A percentile compares a stretch with the other conserved stretches of the same genome.
Evolutionary conservation across 2,113 vertebrate genomes (phyloP).

Genomic region (Alligator mississippiensis): DNA sequence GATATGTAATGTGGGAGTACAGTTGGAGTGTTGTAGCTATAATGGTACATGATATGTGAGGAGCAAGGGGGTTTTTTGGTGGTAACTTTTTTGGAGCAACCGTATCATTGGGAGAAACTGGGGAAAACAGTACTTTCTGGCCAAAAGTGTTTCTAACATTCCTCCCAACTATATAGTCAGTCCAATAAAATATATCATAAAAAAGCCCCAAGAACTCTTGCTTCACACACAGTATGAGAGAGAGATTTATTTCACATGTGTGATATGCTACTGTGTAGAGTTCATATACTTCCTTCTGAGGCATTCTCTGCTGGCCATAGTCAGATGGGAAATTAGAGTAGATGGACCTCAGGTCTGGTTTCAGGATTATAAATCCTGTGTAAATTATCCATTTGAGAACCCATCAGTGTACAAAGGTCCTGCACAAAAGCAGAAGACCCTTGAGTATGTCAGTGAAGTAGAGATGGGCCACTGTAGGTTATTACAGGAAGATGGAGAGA

Average conservation of each 20-base stretch:
- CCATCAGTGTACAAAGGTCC: background rate
- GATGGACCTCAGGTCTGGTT: accelerated
- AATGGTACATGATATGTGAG: no score
- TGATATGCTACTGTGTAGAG: accelerated
- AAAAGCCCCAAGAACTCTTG: no score
- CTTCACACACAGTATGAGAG: no score
- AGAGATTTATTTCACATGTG: background rate
- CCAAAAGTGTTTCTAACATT: no score
- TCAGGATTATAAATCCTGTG: background rate
- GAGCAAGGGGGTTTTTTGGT: no score
- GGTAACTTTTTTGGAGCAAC: no score
- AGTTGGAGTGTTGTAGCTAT: no score
- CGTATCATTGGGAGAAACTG: no score
- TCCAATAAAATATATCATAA: no score
- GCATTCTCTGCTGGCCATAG: accelerated
- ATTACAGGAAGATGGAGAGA: background rate
- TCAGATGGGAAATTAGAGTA: background rate
- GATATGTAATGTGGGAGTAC: background rate
- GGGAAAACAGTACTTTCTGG: no score
- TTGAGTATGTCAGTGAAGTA: background rate
- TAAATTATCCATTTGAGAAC: background rate
- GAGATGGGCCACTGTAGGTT: background rate
- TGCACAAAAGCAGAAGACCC: background rate
- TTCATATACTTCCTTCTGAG: accelerated
- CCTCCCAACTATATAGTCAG: no score